These are phyloP conservation scores for Pitangus sulphuratus DNA, from an alignment of 2,797 vertebrate species.

Conservation along the genomic window DNA sequence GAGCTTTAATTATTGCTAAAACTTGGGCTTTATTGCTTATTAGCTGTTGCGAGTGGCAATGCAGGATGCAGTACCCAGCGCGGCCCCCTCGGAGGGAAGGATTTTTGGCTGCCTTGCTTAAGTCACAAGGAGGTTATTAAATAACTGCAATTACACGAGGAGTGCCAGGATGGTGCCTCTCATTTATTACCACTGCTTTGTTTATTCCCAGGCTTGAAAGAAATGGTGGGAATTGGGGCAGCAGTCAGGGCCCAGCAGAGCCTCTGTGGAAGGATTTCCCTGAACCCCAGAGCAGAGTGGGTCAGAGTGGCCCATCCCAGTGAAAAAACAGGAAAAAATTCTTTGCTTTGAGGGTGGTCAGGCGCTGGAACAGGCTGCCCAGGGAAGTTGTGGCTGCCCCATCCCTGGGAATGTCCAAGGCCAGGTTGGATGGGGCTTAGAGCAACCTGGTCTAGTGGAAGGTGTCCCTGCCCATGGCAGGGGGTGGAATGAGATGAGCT, in stretches of 20 bases:
- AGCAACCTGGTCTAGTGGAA: rapidly evolving
- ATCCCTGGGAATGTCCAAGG: background rate
- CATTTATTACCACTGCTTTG: background rate
- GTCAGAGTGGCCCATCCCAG: rapidly evolving
- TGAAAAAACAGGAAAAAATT: background rate
- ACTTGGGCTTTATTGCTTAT: slow-evolving; percentile 51
- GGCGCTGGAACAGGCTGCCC: background rate
- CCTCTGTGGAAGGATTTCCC: background rate
- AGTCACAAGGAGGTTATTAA: background rate
- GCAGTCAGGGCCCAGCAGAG: background rate
- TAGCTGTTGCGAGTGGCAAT: slow-evolving; percentile 21
- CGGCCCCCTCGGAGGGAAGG: background rate
- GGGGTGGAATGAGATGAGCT: rapidly evolving
- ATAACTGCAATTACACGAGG: background rate
- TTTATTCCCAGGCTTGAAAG: background rate
- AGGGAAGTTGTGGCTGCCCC: background rate
- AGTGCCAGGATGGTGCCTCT: background rate
- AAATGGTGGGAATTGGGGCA: background rate
- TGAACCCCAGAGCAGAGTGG: background rate
- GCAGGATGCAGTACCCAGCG: background rate
- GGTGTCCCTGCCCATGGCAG: background rate
- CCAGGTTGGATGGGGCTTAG: rapidly evolving
- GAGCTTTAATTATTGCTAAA: slow-evolving; percentile 71
- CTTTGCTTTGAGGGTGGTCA: background rate
- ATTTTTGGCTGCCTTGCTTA: background rate